These are phyloP conservation scores for Lobophora halterata DNA, from an alignment of 2,888 invertebrate genomes.

Conservation along the genomic window DNA sequence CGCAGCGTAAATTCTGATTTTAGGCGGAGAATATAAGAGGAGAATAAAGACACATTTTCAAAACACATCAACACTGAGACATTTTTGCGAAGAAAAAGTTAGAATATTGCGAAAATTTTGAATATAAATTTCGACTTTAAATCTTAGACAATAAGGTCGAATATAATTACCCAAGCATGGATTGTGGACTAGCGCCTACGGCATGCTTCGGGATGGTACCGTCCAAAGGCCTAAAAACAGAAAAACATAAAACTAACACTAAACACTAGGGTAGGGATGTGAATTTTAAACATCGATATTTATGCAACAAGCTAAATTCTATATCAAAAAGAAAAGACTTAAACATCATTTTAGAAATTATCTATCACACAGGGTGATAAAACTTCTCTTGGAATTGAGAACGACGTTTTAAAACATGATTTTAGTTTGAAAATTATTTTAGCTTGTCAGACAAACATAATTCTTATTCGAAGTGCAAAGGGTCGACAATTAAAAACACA, in stretches of 20 bases:
- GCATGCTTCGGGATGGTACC: conserved; percentile 80
- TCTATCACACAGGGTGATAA: no score
- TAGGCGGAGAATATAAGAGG: not conserved
- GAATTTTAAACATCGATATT: conserved; percentile 28
- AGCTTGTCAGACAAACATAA: conserved; percentile 15
- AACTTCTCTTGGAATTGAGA: no score
- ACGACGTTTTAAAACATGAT: no score
- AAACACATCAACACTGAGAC: conserved; percentile 11
- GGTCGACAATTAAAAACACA: conserved; percentile 24
- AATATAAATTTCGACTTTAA: not conserved
- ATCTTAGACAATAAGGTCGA: conserved; percentile 11
- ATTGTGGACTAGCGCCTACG: conserved; percentile 80
- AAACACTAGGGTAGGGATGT: conserved; percentile 52
- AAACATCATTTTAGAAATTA: no score
- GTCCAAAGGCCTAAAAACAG: conserved; percentile 84
- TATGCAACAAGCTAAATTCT: conserved; percentile 36
- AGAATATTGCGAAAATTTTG: not conserved
- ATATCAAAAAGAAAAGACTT: no score
- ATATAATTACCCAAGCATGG: conserved; percentile 84
- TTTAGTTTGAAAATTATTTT: conserved; percentile 1
- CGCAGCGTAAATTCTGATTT: conserved; percentile 9
- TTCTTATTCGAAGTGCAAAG: conserved; percentile 31
- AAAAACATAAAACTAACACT: conserved; percentile 75
- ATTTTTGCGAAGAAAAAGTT: conserved; percentile 1
- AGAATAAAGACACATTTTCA: conserved; percentile 5